phyloP scores from a whole-genome alignment of 2,797 vertebrate species.

The Austrolebias charrua region DNA sequence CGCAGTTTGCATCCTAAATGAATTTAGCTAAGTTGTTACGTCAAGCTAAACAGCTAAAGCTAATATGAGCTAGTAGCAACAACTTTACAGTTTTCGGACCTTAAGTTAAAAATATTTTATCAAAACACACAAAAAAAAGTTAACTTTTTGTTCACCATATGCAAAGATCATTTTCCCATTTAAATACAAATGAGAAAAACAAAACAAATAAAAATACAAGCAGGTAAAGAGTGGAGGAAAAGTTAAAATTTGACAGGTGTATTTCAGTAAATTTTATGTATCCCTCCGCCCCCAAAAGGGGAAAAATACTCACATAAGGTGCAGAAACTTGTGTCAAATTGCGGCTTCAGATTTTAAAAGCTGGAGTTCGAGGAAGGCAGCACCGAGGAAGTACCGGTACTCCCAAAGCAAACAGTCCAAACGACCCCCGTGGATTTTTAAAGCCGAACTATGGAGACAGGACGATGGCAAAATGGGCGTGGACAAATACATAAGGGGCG shows the following conservation, averaged over 20 bases:
- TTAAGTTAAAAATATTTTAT: no score
- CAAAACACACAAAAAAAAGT: no score
- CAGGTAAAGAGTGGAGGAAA: background rate
- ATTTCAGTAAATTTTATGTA: background rate
- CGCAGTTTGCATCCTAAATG: no score
- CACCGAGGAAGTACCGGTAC: constrained; percentile 70
- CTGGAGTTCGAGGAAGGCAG: constrained; percentile 68
- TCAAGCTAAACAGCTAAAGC: no score
- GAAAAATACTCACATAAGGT: constrained; percentile 70
- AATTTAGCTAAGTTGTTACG: no score
- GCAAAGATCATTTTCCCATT: no score
- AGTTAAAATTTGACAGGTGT: constrained; percentile 46
- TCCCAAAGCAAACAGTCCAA: constrained; percentile 81
- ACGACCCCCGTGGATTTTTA: constrained; percentile 64
- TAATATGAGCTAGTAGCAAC: no score
- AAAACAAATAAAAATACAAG: background rate
- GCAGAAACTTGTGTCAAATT: constrained; percentile 30
- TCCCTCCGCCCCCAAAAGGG: background rate
- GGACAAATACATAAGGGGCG: no score
- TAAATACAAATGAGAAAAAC: background rate
- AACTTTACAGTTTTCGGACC: no score
- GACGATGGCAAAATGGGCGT: no score
- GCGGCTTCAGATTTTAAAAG: constrained; percentile 56
- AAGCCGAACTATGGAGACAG: no score
- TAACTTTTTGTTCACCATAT: no score